phyloP scores from a whole-genome alignment of 2,113 vertebrate genomes.

The Ibidorhyncha struthersii region DNA sequence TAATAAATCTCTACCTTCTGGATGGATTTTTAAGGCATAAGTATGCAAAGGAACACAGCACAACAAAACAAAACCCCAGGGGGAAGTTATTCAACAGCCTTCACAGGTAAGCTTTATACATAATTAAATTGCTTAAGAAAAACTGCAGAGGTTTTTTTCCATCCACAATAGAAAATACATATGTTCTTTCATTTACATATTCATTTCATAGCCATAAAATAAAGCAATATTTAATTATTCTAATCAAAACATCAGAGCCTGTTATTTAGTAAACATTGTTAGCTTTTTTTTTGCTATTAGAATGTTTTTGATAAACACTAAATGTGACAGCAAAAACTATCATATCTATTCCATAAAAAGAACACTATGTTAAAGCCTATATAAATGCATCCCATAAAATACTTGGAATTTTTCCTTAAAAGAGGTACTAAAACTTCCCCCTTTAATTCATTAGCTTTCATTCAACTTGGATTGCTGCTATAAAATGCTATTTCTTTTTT shows the following conservation, averaged over 20 bases:
- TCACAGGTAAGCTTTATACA: neutral
- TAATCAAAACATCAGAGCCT: neutral
- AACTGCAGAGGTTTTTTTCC: neutral
- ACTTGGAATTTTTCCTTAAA: slow-evolving; percentile 11
- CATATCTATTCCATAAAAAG: neutral
- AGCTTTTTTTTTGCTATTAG: neutral
- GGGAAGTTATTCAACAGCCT: neutral
- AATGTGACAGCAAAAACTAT: neutral
- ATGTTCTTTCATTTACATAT: neutral
- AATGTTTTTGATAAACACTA: neutral
- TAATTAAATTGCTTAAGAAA: neutral
- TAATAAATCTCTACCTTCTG: neutral
- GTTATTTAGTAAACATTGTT: neutral
- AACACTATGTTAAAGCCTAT: neutral
- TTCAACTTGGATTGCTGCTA: slow-evolving; percentile 56
- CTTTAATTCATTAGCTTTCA: slow-evolving; percentile 66
- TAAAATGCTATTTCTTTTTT: slow-evolving; percentile 61
- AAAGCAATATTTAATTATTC: neutral
- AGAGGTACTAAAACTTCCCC: slow-evolving; percentile 18
- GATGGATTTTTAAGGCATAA: neutral
- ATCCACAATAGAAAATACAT: neutral
- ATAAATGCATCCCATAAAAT: slow-evolving; percentile 26
- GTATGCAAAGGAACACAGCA: neutral
- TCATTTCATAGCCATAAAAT: neutral
- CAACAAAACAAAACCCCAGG: neutral